A percentile compares a stretch with the other conserved stretches of the same genome.
These are phyloP conservation scores for Nomada goodeniana DNA, from an alignment of 2,888 invertebrate species.

Conservation along the genomic window DNA sequence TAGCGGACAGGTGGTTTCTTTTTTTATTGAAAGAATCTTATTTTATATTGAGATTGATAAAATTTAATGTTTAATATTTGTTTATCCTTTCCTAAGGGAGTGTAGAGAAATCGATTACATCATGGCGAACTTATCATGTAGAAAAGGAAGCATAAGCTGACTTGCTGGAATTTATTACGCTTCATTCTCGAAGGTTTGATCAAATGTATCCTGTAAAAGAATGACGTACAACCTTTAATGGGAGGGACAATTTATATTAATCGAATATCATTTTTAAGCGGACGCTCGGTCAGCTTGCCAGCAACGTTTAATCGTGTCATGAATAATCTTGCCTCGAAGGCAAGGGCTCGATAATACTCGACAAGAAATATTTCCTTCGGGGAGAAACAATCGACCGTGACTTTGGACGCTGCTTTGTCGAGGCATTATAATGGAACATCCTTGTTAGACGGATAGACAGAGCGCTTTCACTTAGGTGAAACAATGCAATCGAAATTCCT, in stretches of 20 bases:
- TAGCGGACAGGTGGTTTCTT: too few species aligned
- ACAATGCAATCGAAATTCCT: constrained; percentile 59
- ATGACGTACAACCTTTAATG: neutral
- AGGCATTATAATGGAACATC: constrained; percentile 53
- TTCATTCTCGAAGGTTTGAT: too few species aligned
- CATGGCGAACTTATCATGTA: too few species aligned
- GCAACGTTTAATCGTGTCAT: constrained; percentile 21
- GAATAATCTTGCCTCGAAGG: constrained; percentile 30
- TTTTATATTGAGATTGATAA: too few species aligned
- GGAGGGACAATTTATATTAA: neutral
- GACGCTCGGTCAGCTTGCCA: constrained; percentile 15
- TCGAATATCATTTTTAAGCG: neutral
- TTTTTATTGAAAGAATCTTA: too few species aligned
- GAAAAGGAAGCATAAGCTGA: too few species aligned
- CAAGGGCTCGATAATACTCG: constrained; percentile 31
- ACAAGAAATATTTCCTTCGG: constrained; percentile 40
- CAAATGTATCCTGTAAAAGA: too few species aligned
- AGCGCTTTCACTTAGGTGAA: constrained; percentile 40
- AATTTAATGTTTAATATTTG: too few species aligned
- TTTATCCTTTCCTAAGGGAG: too few species aligned
- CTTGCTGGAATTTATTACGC: too few species aligned
- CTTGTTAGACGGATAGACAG: constrained; percentile 36
- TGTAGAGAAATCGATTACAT: too few species aligned
- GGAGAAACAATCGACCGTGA: constrained; percentile 53
- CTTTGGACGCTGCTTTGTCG: constrained; percentile 40